Evolutionary conservation across 2,888 invertebrate genomes (phyloP), one percentile per base, ranked within the genome.

Genomic region (Pycnomerus fuliginosus): DNA sequence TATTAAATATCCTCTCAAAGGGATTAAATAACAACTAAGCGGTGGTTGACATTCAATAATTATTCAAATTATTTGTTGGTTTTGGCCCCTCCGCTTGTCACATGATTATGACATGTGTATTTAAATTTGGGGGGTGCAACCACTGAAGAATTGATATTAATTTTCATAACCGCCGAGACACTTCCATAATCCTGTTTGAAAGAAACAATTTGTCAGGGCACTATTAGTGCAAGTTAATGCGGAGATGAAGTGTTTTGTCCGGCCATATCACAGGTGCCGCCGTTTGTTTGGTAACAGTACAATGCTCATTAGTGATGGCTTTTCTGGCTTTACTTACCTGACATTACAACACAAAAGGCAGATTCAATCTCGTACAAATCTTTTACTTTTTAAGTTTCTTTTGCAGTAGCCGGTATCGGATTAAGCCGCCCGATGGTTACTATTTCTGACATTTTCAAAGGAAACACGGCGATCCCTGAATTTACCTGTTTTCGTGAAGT

Each of bases 271-370:
- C 43, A 56, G 34, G 48, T 23, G 29, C 60, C 60, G 60, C 46
- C 49, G 37, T 54, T 59, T 58, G 58, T 58, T 59, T 59, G 53
- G 37, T 44, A 51, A 44, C 52, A 51, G 53, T 50, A 65, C 64
- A 61, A 61, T 62, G 50, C 58, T 63, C 63, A 66, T 66, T 66
- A 65, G 63, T 58, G 61, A 55, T 64, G 64, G 62, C 65, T 64
- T 65, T 60, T 62, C 53, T 54, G 47, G 52, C 60, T 52, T 54
- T 56, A 49, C 57, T 61, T 63, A 64, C 63, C 65, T 65, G 63
- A 56, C 55, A 58, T 63, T 50, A 52, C 25, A 25, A 30, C 20
- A 57, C 57, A 54, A 59, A 42, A 46, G 50, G 16, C 32, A 43
- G 45, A 49, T 48, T 50, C 44, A 37, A 46, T 53, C 50, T 50